Percentiles rank a stretch among this genome's conserved stretches.
These are phyloP conservation scores for Aurelia aurita DNA, from an alignment of 30 jellyfish, hydroid and myxozoan genomes.

Conservation along the genomic window DNA sequence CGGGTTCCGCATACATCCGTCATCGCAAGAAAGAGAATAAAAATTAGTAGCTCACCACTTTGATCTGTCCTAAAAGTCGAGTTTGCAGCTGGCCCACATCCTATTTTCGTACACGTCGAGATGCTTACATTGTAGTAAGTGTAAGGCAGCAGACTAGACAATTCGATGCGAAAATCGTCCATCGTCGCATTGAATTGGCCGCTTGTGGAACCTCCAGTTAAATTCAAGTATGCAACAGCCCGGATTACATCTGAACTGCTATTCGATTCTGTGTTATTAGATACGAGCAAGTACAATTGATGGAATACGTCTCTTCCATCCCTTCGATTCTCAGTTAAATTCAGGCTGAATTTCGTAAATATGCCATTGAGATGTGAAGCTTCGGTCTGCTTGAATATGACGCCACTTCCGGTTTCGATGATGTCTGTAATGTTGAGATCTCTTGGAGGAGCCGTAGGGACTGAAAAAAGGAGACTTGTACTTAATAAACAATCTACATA, in stretches of 20 bases:
- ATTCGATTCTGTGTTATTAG: neutral
- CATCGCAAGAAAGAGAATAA: neutral
- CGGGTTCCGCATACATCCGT: no score
- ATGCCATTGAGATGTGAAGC: constrained; percentile 33
- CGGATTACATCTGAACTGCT: neutral
- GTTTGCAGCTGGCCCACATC: constrained; percentile 59
- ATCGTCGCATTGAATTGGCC: neutral
- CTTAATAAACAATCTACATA: neutral
- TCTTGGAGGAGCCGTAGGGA: constrained; percentile 66
- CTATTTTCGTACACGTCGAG: constrained; percentile 32
- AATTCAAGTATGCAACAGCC: neutral
- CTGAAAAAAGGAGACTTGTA: no score
- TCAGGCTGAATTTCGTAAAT: constrained; percentile 10
- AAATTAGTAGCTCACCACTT: constrained; percentile 9
- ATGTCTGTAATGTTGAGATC: neutral
- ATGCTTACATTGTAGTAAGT: constrained; percentile 36
- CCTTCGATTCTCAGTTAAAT: constrained; percentile 29
- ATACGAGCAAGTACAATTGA: constrained; percentile 1
- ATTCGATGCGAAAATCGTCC: neutral
- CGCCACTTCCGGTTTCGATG: neutral
- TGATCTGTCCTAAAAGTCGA: constrained; percentile 12
- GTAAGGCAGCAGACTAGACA: constrained; percentile 49
- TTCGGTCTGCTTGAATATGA: constrained; percentile 13
- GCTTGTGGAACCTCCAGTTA: neutral
- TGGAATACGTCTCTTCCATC: constrained; percentile 16